Evolutionary conservation across 2,113 vertebrate species (phyloP), one percentile per base, ranked within the genome.

Genomic region (Tachuris rubrigastra): DNA sequence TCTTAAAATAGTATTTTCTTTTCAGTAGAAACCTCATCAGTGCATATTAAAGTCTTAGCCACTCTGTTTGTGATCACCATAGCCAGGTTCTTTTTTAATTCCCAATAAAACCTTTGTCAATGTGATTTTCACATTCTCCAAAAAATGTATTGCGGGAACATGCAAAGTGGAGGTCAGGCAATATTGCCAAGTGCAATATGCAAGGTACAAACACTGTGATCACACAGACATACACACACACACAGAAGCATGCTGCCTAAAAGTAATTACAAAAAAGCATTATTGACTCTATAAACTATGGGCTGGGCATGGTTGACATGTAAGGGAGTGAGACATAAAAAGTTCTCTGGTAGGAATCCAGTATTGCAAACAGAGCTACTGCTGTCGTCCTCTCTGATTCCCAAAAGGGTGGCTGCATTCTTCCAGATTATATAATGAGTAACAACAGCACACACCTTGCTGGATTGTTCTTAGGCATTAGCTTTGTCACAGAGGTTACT

Each of bases 1-100:
- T 76, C 42, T 91, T 76, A 76, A 49, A 87, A 65, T 10, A 85
- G 11, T 35, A 31, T 46, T 95, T 90, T 92, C 27, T 67, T 69
- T 67, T 31, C 41, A 72, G 53, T 20, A 85, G 31, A 85, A 87
- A 85, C 58, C 27, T 69, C 58, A 76, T 39, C 12, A 66, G 30
- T 52, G 8, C 8, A 39, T 78, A 58, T 85, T 79, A 62, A 94
- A 93, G 76, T 69, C 44, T 69, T 56, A 46, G 20, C 31, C 21
- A 35, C 47, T 68, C 19, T 69, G 12, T 90, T 93, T 76, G 65
- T 21, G 15, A 60, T 92, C 50, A 47, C n/a, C 30, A 56, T 50
- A 74, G 71, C 62, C 37, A 76, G 8, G 13, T 39, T 87, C 8
- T 71, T 72, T 78, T 78, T 92, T 80, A 53, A 47, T 86, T 86